These are phyloP conservation scores for Zootoca vivipara DNA, from an alignment of 2,113 vertebrate species.

Conservation along the genomic window DNA sequence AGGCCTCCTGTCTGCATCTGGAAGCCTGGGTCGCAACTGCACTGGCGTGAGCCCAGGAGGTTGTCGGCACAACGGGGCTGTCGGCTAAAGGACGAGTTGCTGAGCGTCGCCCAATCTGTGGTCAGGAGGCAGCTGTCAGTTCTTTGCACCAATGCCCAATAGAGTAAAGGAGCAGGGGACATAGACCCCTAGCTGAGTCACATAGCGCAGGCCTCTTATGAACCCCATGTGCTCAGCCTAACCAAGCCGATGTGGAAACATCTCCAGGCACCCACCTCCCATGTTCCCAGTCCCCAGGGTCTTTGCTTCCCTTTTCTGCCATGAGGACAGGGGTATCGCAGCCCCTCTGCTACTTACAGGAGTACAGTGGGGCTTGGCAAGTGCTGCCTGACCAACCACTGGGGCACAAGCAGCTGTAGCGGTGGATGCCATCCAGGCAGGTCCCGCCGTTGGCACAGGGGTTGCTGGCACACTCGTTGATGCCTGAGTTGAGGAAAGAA, in stretches of 20 bases:
- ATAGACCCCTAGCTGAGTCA: too few species aligned
- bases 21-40: constrained; percentile 85
- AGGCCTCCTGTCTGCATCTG: constrained; percentile 76
- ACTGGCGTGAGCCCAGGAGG: constrained; percentile 76
- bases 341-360: constrained; percentile 72
- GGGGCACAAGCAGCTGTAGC: constrained; percentile 81
- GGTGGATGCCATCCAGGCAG: constrained; percentile 80
- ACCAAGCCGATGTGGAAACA: not conserved
- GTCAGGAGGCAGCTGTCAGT: not conserved
- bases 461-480: constrained; percentile 80
- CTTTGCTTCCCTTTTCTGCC: not conserved
- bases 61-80: constrained; percentile 80
- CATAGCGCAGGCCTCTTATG: not conserved
- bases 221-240: not conserved
- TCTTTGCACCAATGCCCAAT: rapidly evolving
- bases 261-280: not conserved
- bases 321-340: rapidly evolving
- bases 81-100: constrained; percentile 72
- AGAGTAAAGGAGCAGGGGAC: too few species aligned
- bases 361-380: constrained; percentile 80
- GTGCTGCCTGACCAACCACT: constrained; percentile 81
- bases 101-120: constrained; percentile 56
- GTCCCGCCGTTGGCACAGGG: constrained; percentile 84
- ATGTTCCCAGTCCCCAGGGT: not conserved
- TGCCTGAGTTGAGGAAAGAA: constrained; percentile 64